Evolutionary conservation across 1,140 invertebrate genomes (phyloP).

Genomic region (Temnothorax longispinosus): DNA sequence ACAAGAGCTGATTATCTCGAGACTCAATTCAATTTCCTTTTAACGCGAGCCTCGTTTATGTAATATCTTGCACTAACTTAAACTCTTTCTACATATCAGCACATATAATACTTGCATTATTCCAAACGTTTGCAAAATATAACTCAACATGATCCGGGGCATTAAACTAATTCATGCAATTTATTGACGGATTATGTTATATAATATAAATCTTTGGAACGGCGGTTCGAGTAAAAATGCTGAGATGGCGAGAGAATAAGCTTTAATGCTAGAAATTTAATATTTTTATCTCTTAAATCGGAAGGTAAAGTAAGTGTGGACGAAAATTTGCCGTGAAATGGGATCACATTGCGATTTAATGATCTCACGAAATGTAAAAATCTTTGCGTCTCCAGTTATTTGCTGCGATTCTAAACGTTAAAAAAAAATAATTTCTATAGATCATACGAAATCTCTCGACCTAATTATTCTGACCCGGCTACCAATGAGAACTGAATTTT

Average conservation of each 20-base stretch:
- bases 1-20: background rate
- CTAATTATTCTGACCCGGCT: background rate
- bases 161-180: conserved; percentile 11
- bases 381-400: background rate
- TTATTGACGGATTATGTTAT: background rate
- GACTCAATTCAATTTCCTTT: conserved; percentile 35
- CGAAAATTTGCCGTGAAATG: background rate
- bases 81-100: conserved; percentile 16
- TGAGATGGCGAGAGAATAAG: background rate
- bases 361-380: background rate
- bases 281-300: conserved; percentile 8
- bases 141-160: background rate
- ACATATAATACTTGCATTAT: background rate
- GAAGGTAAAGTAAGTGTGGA: background rate
- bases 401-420: background rate
- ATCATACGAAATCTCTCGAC: conserved; percentile 8
- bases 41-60: background rate
- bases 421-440: background rate
- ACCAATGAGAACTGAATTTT: background rate
- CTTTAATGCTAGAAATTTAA: background rate
- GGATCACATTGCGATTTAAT: background rate
- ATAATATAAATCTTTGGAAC: background rate
- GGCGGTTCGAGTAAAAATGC: background rate
- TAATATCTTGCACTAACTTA: conserved; percentile 13
- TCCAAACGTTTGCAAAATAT: background rate